Percentiles rank a stretch among this genome's conserved stretches.
phyloP scores from a whole-genome alignment of 2,113 vertebrate species.

The Sarotherodon lohbergeri region DNA sequence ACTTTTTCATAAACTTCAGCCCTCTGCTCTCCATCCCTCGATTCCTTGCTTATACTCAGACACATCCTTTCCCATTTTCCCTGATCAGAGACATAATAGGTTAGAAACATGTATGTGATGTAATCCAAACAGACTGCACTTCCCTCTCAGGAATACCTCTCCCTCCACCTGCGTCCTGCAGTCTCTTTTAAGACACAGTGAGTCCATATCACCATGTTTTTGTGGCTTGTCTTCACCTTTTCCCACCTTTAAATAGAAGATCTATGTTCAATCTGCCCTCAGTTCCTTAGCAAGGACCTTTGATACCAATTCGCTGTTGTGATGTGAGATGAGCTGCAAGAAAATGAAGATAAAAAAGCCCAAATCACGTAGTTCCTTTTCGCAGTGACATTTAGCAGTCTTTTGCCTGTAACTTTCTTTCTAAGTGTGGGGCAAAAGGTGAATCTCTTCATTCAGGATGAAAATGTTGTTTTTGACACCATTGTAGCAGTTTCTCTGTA shows the following conservation, averaged over 20 bases:
- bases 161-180: slow-evolving; percentile 7
- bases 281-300: not conserved
- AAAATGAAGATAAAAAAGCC: not conserved
- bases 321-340: not conserved
- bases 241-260: not conserved
- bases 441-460: not conserved
- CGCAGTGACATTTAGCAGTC: not conserved
- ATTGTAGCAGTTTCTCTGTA: not conserved
- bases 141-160: slow-evolving; percentile 37
- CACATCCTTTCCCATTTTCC: not conserved
- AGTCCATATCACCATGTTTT: not conserved
- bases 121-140: slow-evolving; percentile 56
- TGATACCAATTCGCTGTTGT: not conserved
- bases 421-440: not conserved
- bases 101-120: slow-evolving; percentile 63
- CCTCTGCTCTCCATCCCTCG: slow-evolving; percentile 3
- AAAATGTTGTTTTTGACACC: not conserved
- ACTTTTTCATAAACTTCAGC: not conserved
- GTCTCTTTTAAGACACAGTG: not conserved
- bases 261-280: not conserved
- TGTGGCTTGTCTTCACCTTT: not conserved
- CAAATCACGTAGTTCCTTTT: not conserved
- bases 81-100: slow-evolving; percentile 37
- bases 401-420: not conserved
- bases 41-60: not conserved